Evolutionary conservation across 2,797 vertebrate species (phyloP).

Genomic region (Poecilia picta): DNA sequence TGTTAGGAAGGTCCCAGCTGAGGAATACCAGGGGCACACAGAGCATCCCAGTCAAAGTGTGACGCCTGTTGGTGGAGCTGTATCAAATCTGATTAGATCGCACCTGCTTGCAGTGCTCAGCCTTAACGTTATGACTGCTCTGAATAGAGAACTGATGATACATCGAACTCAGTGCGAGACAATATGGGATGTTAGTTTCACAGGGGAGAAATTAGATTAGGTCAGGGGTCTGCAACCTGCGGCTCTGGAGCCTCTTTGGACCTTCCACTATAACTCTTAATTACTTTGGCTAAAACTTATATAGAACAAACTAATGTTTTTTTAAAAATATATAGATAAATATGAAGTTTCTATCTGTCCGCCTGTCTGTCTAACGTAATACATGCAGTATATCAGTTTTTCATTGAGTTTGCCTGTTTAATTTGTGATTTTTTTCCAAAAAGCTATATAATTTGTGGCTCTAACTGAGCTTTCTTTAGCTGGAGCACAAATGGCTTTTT

Average conservation of each 20-base stretch:
- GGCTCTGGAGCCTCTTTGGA: not conserved
- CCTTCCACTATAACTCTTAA: not conserved
- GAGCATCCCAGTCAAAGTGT: constrained; percentile 6
- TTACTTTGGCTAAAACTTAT: not conserved
- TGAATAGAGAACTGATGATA: not conserved
- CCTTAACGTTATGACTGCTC: not conserved
- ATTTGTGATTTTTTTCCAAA: not conserved
- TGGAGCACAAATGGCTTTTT: not conserved
- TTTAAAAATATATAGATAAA: not conserved
- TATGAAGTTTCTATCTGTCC: no score
- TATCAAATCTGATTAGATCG: constrained; percentile 12
- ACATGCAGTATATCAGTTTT: not conserved
- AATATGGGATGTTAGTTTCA: not conserved
- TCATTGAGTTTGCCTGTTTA: not conserved
- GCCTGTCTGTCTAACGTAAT: not conserved
- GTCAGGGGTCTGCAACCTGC: not conserved
- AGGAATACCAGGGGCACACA: not conserved
- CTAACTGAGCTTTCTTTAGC: not conserved
- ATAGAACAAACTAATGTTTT: not conserved
- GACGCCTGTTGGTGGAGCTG: constrained; percentile 4
- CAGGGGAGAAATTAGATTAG: not conserved
- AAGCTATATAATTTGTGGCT: not conserved
- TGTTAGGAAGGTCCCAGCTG: not conserved
- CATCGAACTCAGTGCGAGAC: not conserved
- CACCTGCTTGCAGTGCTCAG: not conserved